Conservation (phyloP, 2,113 vertebrate species). For the Serinus canaria region DNA sequence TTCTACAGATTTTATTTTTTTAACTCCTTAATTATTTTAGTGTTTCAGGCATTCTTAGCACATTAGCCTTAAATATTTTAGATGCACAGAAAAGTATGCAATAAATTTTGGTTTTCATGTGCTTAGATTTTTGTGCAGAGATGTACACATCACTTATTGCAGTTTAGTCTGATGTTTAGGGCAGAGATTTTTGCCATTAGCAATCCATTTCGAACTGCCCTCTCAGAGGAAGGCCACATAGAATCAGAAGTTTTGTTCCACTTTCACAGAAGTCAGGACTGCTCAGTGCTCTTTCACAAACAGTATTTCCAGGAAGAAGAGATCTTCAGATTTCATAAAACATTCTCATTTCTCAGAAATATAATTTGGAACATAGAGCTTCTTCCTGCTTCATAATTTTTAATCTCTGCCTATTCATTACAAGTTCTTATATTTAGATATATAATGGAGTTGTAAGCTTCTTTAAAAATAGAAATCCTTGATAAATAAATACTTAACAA, state of each 20-base stretch:
- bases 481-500: slow-evolving; percentile 47
- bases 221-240: neutral
- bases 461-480: slow-evolving; percentile 54
- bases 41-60: neutral
- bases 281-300: slow-evolving; percentile 26
- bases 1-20: neutral
- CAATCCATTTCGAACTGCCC: neutral
- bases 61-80: neutral
- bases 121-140: neutral
- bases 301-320: slow-evolving; percentile 26
- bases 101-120: neutral
- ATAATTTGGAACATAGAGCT: neutral
- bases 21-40: neutral
- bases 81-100: neutral
- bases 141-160: neutral
- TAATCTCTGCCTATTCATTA: neutral
- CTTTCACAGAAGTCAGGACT: neutral
- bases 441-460: slow-evolving; percentile 14
- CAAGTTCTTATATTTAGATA: slow-evolving; percentile 46
- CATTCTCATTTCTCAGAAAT: slow-evolving; percentile 25
- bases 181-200: neutral
- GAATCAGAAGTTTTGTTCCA: neutral
- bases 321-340: slow-evolving; percentile 39
- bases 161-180: neutral
- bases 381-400: slow-evolving; percentile 15